A percentile compares a stretch with the other conserved stretches of the same genome.
phyloP scores from a whole-genome alignment of 2,797 vertebrate genomes.

The Acridotheres tristis region DNA sequence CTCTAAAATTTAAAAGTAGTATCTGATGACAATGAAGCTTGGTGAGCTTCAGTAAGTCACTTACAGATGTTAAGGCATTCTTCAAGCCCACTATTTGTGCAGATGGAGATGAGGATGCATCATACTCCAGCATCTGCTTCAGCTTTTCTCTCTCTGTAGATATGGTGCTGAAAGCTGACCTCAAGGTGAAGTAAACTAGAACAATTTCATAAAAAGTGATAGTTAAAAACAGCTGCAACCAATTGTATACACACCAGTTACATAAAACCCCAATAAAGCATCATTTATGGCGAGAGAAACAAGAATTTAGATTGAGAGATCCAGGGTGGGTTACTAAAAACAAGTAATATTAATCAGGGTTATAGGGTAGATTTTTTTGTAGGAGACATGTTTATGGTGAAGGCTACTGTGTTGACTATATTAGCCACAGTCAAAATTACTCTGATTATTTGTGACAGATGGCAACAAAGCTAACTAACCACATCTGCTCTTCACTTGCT shows the following conservation, averaged over 20 bases:
- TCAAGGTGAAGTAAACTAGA: constrained; percentile 91
- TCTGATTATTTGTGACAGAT: constrained; percentile 61
- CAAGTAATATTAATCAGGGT: constrained; percentile 4
- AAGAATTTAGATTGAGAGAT: neutral
- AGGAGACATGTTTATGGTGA: neutral
- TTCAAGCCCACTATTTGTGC: constrained; percentile 90
- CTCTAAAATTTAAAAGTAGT: neutral
- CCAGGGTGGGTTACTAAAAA: neutral
- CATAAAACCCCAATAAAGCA: neutral
- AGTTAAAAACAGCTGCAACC: constrained; percentile 13
- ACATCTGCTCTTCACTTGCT: constrained; percentile 40
- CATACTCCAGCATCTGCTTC: constrained; percentile 87
- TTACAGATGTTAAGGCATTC: constrained; percentile 86
- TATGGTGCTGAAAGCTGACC: constrained; percentile 86
- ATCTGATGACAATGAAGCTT: neutral
- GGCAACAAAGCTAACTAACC: constrained; percentile 56
- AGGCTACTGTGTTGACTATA: neutral
- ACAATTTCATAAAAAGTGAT: constrained; percentile 45
- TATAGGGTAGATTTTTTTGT: constrained; percentile 22
- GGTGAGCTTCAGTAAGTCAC: constrained; percentile 48
- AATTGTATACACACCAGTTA: neutral
- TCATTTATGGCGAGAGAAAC: neutral
- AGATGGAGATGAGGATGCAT: constrained; percentile 82
- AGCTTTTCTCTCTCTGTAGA: constrained; percentile 88
- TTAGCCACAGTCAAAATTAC: constrained; percentile 46